These are phyloP conservation scores for Brachypalpus laphriformis DNA, from an alignment of 2,888 invertebrate species.

Conservation along the genomic window DNA sequence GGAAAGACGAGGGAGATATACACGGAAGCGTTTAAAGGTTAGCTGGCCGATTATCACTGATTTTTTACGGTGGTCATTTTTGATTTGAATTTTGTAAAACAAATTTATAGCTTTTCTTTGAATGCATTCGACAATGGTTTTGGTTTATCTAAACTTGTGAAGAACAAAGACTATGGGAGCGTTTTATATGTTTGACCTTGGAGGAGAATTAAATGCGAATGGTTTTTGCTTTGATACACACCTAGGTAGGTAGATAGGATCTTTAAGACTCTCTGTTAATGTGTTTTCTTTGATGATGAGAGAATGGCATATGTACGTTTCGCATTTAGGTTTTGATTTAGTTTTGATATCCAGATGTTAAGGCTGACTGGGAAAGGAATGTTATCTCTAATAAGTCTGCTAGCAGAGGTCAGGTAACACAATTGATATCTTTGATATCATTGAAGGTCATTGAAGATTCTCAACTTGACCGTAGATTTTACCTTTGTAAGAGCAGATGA, in stretches of 20 bases:
- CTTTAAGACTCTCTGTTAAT: no score
- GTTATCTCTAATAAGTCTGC: no score
- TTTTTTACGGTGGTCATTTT: conserved; percentile 14
- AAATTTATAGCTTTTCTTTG: conserved; percentile 43
- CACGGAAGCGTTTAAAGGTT: conserved; percentile 55
- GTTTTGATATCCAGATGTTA: no score
- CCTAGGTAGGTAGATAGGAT: neutral
- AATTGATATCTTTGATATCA: no score
- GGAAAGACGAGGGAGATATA: neutral
- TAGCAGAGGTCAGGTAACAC: no score
- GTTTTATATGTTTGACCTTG: conserved; percentile 27
- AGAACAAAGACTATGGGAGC: conserved; percentile 6
- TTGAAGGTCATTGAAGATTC: no score
- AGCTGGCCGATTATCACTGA: conserved; percentile 50
- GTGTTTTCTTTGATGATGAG: neutral
- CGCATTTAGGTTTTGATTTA: neutral
- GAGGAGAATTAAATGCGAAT: neutral
- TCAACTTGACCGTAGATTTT: no score
- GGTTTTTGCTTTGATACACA: conserved; percentile 1
- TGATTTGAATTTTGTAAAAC: conserved; percentile 20
- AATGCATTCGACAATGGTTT: conserved; percentile 19
- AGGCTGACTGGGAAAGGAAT: no score
- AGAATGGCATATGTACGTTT: neutral
- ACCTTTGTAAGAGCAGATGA: no score
- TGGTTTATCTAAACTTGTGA: neutral